Evolutionary conservation across 2,888 invertebrate genomes (phyloP), one percentile per base, ranked within the genome.

Genomic region (Perizoma affinitatum): DNA sequence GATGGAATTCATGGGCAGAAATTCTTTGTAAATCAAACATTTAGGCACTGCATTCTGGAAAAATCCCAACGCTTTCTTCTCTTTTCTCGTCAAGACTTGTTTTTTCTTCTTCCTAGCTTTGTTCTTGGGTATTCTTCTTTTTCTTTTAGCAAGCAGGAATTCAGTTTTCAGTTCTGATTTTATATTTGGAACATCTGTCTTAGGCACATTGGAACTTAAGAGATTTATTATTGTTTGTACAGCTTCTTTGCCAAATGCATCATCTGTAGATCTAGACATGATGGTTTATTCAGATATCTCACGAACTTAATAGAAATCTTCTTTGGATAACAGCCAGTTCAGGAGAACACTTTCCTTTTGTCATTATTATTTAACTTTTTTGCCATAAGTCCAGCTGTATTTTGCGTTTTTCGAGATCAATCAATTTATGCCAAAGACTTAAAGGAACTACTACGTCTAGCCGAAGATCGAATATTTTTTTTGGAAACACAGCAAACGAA

Each of bases 11-110:
- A 97, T 83, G 0, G 93, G 92, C 47, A 94, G 58, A 4, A 95
- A 86, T 67, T 96, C 94, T n/a, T 76, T 76, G 73, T 96, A 97
- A 63, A 93, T 93, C 63, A 96, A 87, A 61, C 94, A 93, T 61
- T 93, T 93, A 4, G 94, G 93, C 57, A 96, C 3, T 38, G 58
- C 49, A 56, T 63, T 83, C 54, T 93, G 92, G 72, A 95, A 94
- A 33, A 96, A 89, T 22, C 95, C 95, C 4, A 96, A 78, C 1
- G 86, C 70, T 58, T 93, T 93, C 64, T 94, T 94, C 73, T 95
- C 94, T 64, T 93, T 93, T 35, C 94, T 87, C 0, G 93, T 94
- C 22, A 95, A 79, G 40, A 90, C 90, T 34, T 84, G 86, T 0
- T 87, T 86, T 76, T 93, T 94, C 61, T 90, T 88, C 56, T 84